Base-by-base conservation (phyloP, 1,140 invertebrate species). In the Choristoneura fumiferana region DNA sequence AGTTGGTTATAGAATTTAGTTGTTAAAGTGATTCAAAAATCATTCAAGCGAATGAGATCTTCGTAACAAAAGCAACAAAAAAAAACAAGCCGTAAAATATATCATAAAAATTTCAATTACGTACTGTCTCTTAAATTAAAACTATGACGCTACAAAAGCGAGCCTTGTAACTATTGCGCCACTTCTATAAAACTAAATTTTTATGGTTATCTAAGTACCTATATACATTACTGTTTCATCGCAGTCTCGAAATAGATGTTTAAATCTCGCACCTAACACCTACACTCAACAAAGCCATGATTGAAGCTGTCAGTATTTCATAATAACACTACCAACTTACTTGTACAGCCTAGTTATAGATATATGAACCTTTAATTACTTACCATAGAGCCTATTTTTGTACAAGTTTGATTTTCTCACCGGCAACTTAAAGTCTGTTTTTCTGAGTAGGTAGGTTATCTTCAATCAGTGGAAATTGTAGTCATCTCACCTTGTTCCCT, bases 251-350 rank as follows among this genome's bases (percentile, higher is more conserved):
- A 49, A 49, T 49, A 49, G 43, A 49, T 49, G 43, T 54, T 56
- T 57, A 62, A 71, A 64, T 43, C 52, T 36, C 62, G 45, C 61
- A 63, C 60, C 62, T 63, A 29, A 29, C 17, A 55, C 69, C 56
- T 62, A 59, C 65, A 62, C 58, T 49, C 62, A 45, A 36, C 58
- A 39, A 35, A 36, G 36, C 40, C 63, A 34, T 69, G 69, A 72
- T 60, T 64, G 69, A 64, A 64, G 18, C 57, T 68, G 69, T 69
- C 66, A 69, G 58, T 64, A 56, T 60, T 54, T 53, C 33, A 63
- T 59, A 66, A 49, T 49, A 58, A 36, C 18, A 13, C 17, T 13
- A 43, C 69, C 38, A 60, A 60, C 2, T 38, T 64, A 59, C 18
- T 4, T 15, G n/a, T 22, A 38, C 63, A 34, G 55, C 54, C 1